phyloP scores from a whole-genome alignment of 1,140 invertebrate genomes.

The Trissolcus basalis region DNA sequence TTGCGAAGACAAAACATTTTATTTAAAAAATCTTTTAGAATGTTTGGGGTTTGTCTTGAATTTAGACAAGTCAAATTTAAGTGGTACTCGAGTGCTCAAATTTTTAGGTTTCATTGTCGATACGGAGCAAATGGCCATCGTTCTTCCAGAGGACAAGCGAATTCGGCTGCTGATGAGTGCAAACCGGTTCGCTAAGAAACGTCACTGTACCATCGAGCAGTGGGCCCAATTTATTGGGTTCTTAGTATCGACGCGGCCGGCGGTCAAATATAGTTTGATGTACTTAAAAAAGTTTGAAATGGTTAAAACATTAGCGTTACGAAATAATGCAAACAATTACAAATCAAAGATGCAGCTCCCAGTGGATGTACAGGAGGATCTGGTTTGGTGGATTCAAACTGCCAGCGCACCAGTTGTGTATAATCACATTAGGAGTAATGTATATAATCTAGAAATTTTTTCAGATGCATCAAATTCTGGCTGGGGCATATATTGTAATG shows the following conservation, averaged over 20 bases:
- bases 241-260: conserved; percentile 18
- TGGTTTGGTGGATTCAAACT: background rate
- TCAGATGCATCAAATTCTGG: conserved; percentile 62
- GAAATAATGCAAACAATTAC: background rate
- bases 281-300: background rate
- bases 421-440: conserved; percentile 8
- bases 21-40: background rate
- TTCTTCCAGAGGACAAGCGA: background rate
- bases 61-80: background rate
- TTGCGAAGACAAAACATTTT: background rate
- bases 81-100: background rate
- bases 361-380: background rate
- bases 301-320: background rate
- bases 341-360: background rate
- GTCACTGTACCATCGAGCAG: background rate
- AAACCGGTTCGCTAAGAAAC: background rate
- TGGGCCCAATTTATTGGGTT: conserved; percentile 13
- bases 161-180: background rate
- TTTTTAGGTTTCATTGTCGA: background rate
- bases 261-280: conserved; percentile 7
- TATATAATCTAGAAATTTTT: conserved; percentile 63
- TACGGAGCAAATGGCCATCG: background rate
- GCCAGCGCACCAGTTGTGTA: background rate
- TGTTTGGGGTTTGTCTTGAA: background rate
- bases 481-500: conserved; percentile 15